Evolutionary conservation across 2,888 invertebrate genomes (phyloP).

Genomic region (Lithosia quadra): DNA sequence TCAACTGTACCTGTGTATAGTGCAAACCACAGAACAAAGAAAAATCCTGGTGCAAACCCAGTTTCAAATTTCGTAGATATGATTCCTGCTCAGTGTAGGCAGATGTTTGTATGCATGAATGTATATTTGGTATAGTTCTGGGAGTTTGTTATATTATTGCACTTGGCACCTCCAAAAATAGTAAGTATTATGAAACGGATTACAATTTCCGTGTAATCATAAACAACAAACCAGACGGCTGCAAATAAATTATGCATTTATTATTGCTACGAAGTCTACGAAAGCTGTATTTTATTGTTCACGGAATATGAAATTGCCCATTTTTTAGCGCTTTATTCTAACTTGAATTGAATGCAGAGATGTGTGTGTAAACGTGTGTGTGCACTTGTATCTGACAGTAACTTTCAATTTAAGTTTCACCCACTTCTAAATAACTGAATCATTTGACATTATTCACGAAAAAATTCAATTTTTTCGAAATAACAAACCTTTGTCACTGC

Average conservation of each 20-base stretch:
- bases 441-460: not conserved
- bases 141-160: not conserved
- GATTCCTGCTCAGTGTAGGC: not conserved
- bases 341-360: not conserved
- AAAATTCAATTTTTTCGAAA: not conserved
- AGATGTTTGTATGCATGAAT: not conserved
- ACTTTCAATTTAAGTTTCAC: not conserved
- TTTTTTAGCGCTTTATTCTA: not conserved
- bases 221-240: constrained; percentile 4
- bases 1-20: no score
- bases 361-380: not conserved
- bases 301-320: not conserved
- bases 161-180: not conserved
- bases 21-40: no score
- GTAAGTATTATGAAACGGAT: no score
- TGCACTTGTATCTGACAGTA: not conserved
- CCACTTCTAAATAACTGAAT: not conserved
- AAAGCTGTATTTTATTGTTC: constrained; percentile 2
- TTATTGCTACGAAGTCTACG: not conserved
- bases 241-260: constrained; percentile 1
- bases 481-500: no score
- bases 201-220: not conserved
- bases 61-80: not conserved
- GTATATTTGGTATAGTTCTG: not conserved
- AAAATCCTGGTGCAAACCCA: no score